Base-by-base conservation (phyloP, 2,113 vertebrate species). In the Myrmophylax atrothorax region DNA sequence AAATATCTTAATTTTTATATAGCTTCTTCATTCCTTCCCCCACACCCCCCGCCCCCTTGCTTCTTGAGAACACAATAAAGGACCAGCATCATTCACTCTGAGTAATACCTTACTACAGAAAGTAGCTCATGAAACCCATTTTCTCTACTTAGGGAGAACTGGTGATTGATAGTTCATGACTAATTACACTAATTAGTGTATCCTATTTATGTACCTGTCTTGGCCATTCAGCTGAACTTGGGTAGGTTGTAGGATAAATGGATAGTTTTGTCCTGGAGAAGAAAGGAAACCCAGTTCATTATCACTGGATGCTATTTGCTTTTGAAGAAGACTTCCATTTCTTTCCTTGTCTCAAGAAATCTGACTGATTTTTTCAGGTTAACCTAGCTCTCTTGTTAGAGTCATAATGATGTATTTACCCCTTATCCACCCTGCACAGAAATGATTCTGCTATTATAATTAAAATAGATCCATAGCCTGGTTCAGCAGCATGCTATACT, bases 391-490 rank as follows among this genome's bases (percentile, higher is more conserved):
- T 58, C 23, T 74, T 56, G 31, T n/a, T 92, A 9, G 56, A 91
- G 64, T 90, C 52, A 49, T 60, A 93, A 92, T 79, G 64, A 18
- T 50, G 40, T 15, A 42, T 42, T 42, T 42, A 42, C 40, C 40
- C 40, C 68, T 92, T 87, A 92, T 85, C 79, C 4, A 1, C 6
- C 72, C 53, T 89, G 59, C 59, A 68, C 56, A 77, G 55, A 79
- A 82, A 86, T 76, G 66, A 91, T 82, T 47, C 58, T 84, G 53
- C 72, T 88, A 87, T 95, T 90, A 80, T 74, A 86, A 94, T 88
- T 95, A 90, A 96, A 96, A 93, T 46, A 89, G 69, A 89, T 74
- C 64, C 52, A 80, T 40, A 73, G 67, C 79, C 63, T 78, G 72
- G 26, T 46, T 93, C 67, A 58, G 6, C 59, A 91, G 53, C 78